Conservation (phyloP, 2,888 invertebrate genomes). For the Pterobdella sp. region DNA sequence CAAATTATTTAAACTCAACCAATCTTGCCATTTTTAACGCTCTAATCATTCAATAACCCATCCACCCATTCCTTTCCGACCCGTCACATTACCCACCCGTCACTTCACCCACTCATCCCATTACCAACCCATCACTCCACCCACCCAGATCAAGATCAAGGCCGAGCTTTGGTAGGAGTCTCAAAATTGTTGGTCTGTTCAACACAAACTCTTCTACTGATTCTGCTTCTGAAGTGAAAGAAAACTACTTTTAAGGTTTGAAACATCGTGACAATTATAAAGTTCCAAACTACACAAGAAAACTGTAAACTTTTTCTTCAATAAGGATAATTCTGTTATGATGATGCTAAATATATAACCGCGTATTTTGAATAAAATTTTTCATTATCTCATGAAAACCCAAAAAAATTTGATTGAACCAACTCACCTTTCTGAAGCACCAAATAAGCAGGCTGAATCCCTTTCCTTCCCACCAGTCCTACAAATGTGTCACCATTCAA, state of each 20-base stretch:
- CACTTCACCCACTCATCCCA: neutral
- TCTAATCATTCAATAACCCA: neutral
- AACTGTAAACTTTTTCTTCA: too few species aligned
- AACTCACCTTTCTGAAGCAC: constrained; percentile 44
- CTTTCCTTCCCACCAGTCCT: constrained; percentile 70
- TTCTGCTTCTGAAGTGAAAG: constrained; percentile 19
- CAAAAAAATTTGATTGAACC: too few species aligned
- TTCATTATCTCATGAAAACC: too few species aligned
- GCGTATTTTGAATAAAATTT: too few species aligned
- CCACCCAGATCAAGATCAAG: constrained; percentile 62
- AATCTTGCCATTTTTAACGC: too few species aligned
- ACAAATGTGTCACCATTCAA: too few species aligned
- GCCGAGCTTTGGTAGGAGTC: constrained; percentile 62
- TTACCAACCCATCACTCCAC: constrained; percentile 58
- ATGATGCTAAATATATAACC: too few species aligned
- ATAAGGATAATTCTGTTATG: too few species aligned
- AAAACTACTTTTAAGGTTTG: neutral
- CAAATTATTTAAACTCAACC: too few species aligned
- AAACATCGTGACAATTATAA: neutral
- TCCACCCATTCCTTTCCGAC: neutral
- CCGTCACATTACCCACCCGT: neutral
- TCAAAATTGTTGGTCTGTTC: constrained; percentile 60
- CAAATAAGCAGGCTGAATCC: constrained; percentile 60
- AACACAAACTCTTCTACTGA: constrained; percentile 41
- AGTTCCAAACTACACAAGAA: neutral